Conservation (phyloP, 2,797 vertebrate genomes). For the Girardinus metallicus region DNA sequence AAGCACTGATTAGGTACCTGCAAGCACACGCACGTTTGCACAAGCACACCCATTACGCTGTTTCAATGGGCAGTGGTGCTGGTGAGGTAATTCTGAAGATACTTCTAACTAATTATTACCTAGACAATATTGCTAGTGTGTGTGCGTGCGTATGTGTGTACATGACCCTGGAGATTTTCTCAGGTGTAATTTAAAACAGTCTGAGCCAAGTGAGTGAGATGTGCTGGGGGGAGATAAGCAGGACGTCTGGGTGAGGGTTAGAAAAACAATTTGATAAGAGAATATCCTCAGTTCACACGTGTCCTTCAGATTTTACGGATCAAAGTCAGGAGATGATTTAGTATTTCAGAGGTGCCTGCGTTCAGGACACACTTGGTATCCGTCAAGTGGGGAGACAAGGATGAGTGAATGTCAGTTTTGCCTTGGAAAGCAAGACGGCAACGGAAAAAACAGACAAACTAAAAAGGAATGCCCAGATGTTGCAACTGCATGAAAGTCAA, state of each 20-base stretch:
- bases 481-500: conserved; percentile 8
- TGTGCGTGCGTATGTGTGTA: background rate
- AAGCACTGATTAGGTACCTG: conserved; percentile 59
- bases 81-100: conserved; percentile 60
- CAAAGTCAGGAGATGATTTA: conserved; percentile 37
- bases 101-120: conserved; percentile 54
- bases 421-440: conserved; percentile 36
- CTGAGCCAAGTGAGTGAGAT: conserved; percentile 6
- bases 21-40: conserved; percentile 38
- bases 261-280: background rate
- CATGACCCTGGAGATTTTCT: conserved; percentile 34
- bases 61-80: conserved; percentile 39
- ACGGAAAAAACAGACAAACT: conserved; percentile 49
- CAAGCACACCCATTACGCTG: conserved; percentile 24
- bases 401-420: conserved; percentile 26
- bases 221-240: conserved; percentile 14
- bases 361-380: conserved; percentile 15
- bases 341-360: conserved; percentile 25
- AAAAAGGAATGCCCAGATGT: background rate
- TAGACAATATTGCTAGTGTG: conserved; percentile 33
- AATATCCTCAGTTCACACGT: conserved; percentile 20
- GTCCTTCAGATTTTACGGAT: conserved; percentile 49
- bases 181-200: conserved; percentile 35
- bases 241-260: background rate
- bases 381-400: conserved; percentile 34